phyloP scores from a whole-genome alignment of 2,113 vertebrate species.

The Chiloscyllium plagiosum region DNA sequence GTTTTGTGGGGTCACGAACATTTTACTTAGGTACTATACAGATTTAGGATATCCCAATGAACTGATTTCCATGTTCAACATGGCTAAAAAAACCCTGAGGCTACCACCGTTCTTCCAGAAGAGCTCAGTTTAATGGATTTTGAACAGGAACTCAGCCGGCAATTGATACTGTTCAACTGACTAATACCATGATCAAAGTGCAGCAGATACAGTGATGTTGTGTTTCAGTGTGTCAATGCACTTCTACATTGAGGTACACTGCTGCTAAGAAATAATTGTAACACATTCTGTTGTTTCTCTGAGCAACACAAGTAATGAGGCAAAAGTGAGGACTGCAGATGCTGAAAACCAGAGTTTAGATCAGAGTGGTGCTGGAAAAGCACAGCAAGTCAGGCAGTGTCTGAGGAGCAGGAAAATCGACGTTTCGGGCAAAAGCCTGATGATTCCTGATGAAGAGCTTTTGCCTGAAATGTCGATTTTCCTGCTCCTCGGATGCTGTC shows the following conservation, averaged over 20 bases:
- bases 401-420: too few species aligned
- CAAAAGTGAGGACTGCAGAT: too few species aligned
- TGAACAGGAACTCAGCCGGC: neutral
- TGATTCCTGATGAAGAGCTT: too few species aligned
- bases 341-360: too few species aligned
- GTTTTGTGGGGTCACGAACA: neutral
- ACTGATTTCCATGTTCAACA: neutral
- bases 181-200: neutral
- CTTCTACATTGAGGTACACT: neutral
- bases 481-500: too few species aligned
- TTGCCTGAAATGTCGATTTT: too few species aligned
- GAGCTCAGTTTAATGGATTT: neutral
- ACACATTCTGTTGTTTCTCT: neutral
- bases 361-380: too few species aligned
- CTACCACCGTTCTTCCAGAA: neutral
- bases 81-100: neutral
- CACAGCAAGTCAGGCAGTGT: too few species aligned
- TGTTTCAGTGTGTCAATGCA: neutral
- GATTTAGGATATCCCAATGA: neutral
- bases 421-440: too few species aligned
- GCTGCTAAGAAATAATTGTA: neutral
- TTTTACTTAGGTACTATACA: neutral
- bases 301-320: neutral
- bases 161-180: neutral
- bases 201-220: neutral